Evolutionary conservation across 2,888 invertebrate species (phyloP).

Genomic region (Hemaris fuciformis): DNA sequence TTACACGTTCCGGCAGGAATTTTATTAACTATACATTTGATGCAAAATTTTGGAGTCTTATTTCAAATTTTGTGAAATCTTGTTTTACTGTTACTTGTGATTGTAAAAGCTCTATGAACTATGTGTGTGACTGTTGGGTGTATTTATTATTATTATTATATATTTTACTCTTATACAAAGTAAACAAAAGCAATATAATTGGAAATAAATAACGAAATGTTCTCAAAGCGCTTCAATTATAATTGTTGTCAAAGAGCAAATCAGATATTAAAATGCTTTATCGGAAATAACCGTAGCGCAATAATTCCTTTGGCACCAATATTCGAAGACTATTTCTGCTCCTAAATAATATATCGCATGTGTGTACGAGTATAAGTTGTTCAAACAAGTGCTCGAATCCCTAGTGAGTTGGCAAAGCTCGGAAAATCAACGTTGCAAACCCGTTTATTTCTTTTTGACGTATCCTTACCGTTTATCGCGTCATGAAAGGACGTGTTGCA

Average conservation of each 20-base stretch:
- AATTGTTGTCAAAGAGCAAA: not conserved
- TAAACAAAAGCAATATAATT: not conserved
- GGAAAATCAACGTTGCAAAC: conserved; percentile 41
- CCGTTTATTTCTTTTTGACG: conserved; percentile 45
- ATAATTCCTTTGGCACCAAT: not conserved
- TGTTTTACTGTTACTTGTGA: too few relatives aligned
- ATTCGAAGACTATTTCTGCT: conserved; percentile 15
- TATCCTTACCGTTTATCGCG: conserved; percentile 29
- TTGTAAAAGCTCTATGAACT: too few relatives aligned
- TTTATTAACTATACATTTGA: not conserved
- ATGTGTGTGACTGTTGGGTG: too few relatives aligned
- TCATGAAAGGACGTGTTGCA: not conserved
- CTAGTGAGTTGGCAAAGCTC: conserved; percentile 34
- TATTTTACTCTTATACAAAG: too few relatives aligned
- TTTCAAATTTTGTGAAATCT: too few relatives aligned
- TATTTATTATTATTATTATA: too few relatives aligned
- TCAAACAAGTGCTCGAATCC: conserved; percentile 25
- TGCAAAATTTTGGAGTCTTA: too few relatives aligned
- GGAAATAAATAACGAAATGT: not conserved
- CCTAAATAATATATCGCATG: conserved; percentile 14
- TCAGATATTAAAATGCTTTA: not conserved
- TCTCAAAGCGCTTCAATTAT: not conserved
- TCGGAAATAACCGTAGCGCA: not conserved
- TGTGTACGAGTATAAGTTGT: conserved; percentile 21
- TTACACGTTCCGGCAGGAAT: not conserved